These are phyloP conservation scores for Torymus texanus DNA, from an alignment of 2,888 invertebrate species.

Conservation along the genomic window DNA sequence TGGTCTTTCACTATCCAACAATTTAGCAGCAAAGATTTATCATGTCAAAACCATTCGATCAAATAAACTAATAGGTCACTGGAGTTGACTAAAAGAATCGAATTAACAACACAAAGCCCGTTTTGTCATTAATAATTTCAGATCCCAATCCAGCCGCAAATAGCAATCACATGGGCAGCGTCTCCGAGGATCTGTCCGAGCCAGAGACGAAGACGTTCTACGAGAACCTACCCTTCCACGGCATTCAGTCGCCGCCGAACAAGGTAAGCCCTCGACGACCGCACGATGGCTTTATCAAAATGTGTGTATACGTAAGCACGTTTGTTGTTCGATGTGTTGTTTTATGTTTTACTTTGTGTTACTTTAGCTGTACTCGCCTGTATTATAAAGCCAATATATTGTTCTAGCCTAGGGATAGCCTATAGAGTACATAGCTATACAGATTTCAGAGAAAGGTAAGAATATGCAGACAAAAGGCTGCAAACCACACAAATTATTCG, in stretches of 20 bases:
- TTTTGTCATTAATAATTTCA: conserved; percentile 62
- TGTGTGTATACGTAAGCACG: background rate
- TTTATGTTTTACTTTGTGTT: too few relatives aligned
- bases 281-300: background rate
- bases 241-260: conserved; percentile 93
- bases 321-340: background rate
- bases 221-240: conserved; percentile 96
- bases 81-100: background rate
- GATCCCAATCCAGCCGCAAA: conserved; percentile 73
- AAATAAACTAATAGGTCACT: too few relatives aligned
- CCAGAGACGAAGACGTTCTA: conserved; percentile 88
- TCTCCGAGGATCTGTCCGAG: conserved; percentile 85
- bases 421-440: background rate
- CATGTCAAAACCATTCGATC: too few relatives aligned
- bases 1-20: too few relatives aligned
- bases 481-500: conserved; percentile 23
- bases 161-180: conserved; percentile 72
- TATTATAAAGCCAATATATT: too few relatives aligned
- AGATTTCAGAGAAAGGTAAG: background rate
- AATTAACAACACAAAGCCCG: background rate
- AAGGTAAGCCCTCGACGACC: conserved; percentile 81
- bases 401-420: background rate
- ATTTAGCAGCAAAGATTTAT: too few relatives aligned
- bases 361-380: too few relatives aligned
- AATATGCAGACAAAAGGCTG: background rate